A percentile compares a stretch with the other conserved stretches of the same genome.
phyloP scores from a whole-genome alignment of 2,113 vertebrate species.

The Labeo catla region DNA sequence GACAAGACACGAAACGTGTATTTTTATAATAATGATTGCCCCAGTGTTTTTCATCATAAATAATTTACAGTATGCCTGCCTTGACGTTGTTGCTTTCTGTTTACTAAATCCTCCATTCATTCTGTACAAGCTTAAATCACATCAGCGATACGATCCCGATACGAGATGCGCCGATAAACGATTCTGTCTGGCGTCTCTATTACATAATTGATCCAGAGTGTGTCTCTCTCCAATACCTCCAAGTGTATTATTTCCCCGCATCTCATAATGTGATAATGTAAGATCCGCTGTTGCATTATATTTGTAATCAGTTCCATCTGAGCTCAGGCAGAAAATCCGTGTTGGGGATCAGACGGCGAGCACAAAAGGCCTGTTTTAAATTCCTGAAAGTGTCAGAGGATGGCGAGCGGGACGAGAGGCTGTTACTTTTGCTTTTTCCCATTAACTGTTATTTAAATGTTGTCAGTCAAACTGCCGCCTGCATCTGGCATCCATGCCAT shows the following conservation, averaged over 20 bases:
- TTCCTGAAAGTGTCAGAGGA: constrained; percentile 47
- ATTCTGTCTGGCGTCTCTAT: constrained; percentile 16
- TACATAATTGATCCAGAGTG: constrained; percentile 27
- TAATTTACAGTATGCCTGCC: neutral
- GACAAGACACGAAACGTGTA: neutral
- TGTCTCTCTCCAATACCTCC: constrained; percentile 2
- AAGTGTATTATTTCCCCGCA: constrained; percentile 36
- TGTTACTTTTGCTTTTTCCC: constrained; percentile 63
- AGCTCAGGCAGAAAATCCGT: constrained; percentile 30
- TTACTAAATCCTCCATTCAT: neutral
- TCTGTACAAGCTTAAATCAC: neutral
- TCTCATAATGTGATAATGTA: constrained; percentile 39
- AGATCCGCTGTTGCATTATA: constrained; percentile 24
- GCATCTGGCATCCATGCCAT: constrained; percentile 74
- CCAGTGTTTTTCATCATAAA: neutral
- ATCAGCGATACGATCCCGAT: neutral
- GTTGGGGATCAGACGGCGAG: constrained; percentile 14
- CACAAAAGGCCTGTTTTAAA: constrained; percentile 55
- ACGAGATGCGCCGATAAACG: constrained; percentile 35
- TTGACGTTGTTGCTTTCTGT: neutral
- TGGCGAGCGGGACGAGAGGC: constrained; percentile 47
- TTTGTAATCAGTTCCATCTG: constrained; percentile 42
- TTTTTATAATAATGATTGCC: neutral
- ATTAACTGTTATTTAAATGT: constrained; percentile 78
- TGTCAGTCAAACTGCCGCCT: constrained; percentile 76